Conservation (phyloP, 2,888 invertebrate species). For the Athripsodes cinereus region DNA sequence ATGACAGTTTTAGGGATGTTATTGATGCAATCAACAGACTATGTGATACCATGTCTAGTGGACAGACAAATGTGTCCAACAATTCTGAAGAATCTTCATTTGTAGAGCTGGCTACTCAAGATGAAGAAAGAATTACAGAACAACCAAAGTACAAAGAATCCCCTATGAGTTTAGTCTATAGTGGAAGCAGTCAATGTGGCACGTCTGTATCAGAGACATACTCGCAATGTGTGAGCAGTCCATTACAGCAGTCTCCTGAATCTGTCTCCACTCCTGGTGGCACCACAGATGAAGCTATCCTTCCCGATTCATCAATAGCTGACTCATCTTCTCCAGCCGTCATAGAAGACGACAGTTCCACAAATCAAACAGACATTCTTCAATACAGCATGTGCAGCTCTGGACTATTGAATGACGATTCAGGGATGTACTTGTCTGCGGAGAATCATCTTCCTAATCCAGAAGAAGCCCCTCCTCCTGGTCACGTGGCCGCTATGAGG, state of each 20-base stretch:
- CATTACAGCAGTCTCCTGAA: conserved; percentile 9
- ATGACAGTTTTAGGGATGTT: conserved; percentile 37
- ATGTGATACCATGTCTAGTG: conserved; percentile 45
- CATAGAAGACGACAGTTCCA: conserved; percentile 24
- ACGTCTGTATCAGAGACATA: conserved; percentile 2
- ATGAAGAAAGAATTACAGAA: conserved; percentile 10
- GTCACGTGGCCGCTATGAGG: conserved; percentile 50
- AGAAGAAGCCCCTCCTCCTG: conserved; percentile 40
- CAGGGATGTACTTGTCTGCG: conserved; percentile 6
- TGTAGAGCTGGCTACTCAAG: neutral
- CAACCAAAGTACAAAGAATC: conserved; percentile 13
- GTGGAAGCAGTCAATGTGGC: neutral
- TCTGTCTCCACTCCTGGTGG: conserved; percentile 9
- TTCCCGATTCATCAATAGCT: conserved; percentile 9
- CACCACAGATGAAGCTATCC: conserved; percentile 2
- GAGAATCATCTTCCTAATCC: conserved; percentile 34
- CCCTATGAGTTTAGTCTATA: neutral
- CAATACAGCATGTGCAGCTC: conserved; percentile 23
- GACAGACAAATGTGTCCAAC: conserved; percentile 8
- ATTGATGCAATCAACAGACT: conserved; percentile 48
- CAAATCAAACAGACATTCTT: conserved; percentile 27
- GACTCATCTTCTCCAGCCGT: conserved; percentile 15
- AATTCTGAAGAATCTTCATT: conserved; percentile 12
- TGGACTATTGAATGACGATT: conserved; percentile 15
- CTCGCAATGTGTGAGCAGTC: conserved; percentile 5